Base-by-base conservation (phyloP, 2,888 invertebrate genomes). In the Clunio marinus region DNA sequence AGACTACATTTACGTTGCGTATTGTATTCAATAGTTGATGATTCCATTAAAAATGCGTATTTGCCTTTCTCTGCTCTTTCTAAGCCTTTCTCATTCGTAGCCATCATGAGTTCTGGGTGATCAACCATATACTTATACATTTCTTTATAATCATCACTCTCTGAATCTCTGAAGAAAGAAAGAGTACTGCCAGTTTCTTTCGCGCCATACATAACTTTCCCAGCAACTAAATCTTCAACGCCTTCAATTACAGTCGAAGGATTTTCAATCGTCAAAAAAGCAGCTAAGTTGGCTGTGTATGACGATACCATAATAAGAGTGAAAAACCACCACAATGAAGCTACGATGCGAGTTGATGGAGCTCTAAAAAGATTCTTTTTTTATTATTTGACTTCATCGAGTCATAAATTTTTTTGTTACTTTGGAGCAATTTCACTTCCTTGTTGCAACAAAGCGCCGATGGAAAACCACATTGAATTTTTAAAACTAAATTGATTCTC, bases 61-160 rank as follows among this genome's bases (percentile, higher is more conserved):
- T 91, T 91, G 17, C 87, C 89, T 75, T 90, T 86, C 70, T 87
- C 83, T 0, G 97, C 97, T 35, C 93, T 83, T 25, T 93, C 91
- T 2, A 96, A 93, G 0, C 96, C 98, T 75, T 94, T 94, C 20
- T 86, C 85, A 76, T 95, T 96, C 73, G 85, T 88, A 0, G 71
- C 28, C 1, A 81, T 78, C 73, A 83, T 74, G 2, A 78, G 80
- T 4, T 41, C 4, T 58, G 85, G 83, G 0, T 91, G 88, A 76
- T 96, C 95, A 0, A 96, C 93, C 97, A 97, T 97, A 73, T 91
- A 89, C 0, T 91, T 88, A 93, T 95, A 97, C 95, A 98, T 97
- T 37, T 91, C 83, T 78, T 93, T 90, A 79, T 96, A 97, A 5
- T 93, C 91, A 0, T 92, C 88, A 73, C 94, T 91, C 79, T 95